phyloP scores from a whole-genome alignment of 2,797 vertebrate genomes.

The Australoheros facetus region DNA sequence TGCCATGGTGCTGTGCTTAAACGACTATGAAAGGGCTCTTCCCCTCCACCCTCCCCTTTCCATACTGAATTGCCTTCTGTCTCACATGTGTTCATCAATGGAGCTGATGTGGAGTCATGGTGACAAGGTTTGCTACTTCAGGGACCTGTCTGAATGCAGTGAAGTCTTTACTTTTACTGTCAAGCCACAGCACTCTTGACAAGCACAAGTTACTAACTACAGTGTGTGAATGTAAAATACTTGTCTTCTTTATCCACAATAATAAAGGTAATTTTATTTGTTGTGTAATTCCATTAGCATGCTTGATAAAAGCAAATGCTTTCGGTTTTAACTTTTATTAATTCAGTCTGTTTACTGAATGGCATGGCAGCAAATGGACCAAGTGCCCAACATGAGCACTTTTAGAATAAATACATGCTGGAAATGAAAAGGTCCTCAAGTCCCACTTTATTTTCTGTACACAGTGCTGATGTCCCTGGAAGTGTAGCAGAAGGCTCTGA shows the following conservation, averaged over 20 bases:
- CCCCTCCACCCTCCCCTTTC: conserved; percentile 21
- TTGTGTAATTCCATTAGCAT: conserved; percentile 23
- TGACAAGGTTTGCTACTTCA: conserved; percentile 76
- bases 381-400: conserved; percentile 19
- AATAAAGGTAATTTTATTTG: conserved; percentile 11
- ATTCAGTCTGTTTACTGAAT: background rate
- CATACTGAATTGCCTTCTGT: conserved; percentile 51
- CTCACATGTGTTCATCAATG: conserved; percentile 71
- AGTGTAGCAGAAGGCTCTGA: conserved; percentile 69
- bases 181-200: conserved; percentile 17
- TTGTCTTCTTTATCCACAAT: conserved; percentile 41
- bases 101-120: conserved; percentile 60
- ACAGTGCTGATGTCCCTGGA: conserved; percentile 43
- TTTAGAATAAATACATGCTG: conserved; percentile 32
- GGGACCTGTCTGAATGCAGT: conserved; percentile 53
- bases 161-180: conserved; percentile 42
- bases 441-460: conserved; percentile 37
- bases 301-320: conserved; percentile 32
- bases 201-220: conserved; percentile 34
- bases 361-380: background rate
- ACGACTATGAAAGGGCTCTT: conserved; percentile 57
- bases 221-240: conserved; percentile 67
- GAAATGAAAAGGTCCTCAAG: conserved; percentile 38
- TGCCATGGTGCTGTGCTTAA: conserved; percentile 66
- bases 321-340: conserved; percentile 30